A percentile compares a stretch with the other conserved stretches of the same genome.
phyloP scores from a whole-genome alignment of 2,113 vertebrate genomes.

The Pelusios castaneus region DNA sequence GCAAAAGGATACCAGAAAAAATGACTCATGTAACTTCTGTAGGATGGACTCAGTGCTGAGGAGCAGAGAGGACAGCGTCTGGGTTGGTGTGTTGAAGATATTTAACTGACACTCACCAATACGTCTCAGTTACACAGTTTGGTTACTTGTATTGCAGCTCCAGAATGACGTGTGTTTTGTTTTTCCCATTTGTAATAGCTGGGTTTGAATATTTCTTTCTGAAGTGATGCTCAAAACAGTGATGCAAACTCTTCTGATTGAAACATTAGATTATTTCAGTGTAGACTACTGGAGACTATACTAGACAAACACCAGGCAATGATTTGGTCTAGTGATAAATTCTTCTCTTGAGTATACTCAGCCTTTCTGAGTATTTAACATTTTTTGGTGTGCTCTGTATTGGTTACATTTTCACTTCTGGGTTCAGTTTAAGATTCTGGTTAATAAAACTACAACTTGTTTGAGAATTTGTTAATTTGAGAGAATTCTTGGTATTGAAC shows the following conservation, averaged over 20 bases:
- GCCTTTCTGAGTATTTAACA: slow-evolving; percentile 13
- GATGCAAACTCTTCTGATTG: neutral
- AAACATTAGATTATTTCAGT: neutral
- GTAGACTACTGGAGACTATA: neutral
- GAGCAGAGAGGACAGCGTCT: slow-evolving; percentile 4
- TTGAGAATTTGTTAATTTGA: slow-evolving; percentile 20
- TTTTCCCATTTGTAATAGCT: neutral
- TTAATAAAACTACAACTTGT: slow-evolving; percentile 28
- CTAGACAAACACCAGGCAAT: slow-evolving; percentile 2
- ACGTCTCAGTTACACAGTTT: slow-evolving; percentile 3
- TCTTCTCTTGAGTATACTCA: slow-evolving; percentile 31
- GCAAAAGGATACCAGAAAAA: neutral
- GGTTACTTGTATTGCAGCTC: slow-evolving; percentile 11
- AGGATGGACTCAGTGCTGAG: slow-evolving; percentile 10
- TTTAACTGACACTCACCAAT: slow-evolving; percentile 49
- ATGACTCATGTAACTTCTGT: neutral
- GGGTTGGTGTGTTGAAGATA: neutral
- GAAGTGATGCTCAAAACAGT: neutral
- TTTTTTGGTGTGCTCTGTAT: slow-evolving; percentile 14
- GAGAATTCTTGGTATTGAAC: slow-evolving; percentile 1
- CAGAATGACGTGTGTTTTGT: neutral
- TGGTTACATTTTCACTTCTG: slow-evolving; percentile 41
- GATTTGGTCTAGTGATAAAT: slow-evolving; percentile 34
- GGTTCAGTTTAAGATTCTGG: slow-evolving; percentile 8
- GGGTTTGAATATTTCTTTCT: neutral